Evolutionary conservation across 2,888 invertebrate genomes (phyloP).

Genomic region (Caenorhabditis becei): DNA sequence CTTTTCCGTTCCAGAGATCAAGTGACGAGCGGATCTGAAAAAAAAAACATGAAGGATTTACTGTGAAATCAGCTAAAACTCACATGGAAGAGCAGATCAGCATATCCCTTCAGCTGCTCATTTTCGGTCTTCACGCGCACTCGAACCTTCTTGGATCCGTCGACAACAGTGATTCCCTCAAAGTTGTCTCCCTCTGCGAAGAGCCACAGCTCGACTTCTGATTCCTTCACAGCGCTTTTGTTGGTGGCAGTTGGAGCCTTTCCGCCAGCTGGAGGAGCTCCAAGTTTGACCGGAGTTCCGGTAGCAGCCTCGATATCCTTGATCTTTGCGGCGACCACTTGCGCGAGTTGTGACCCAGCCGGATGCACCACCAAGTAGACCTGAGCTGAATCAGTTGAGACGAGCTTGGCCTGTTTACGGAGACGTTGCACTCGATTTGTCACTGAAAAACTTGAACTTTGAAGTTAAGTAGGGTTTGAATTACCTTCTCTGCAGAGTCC

Average conservation of each 20-base stretch:
- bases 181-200: conserved; percentile 56
- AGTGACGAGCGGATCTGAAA: conserved; percentile 68
- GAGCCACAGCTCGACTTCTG: conserved; percentile 71
- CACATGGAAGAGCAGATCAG: conserved; percentile 59
- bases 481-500: conserved; percentile 91
- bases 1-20: conserved; percentile 65
- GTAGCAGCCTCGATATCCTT: conserved; percentile 60
- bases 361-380: conserved; percentile 70
- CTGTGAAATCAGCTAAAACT: background rate
- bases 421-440: conserved; percentile 96
- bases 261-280: conserved; percentile 50
- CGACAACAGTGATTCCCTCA: conserved; percentile 55
- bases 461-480: background rate
- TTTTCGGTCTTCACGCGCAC: conserved; percentile 49
- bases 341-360: conserved; percentile 62
- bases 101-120: conserved; percentile 41
- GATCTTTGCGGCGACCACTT: conserved; percentile 59
- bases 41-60: background rate
- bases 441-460: conserved; percentile 83
- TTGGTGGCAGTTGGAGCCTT: conserved; percentile 63
- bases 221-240: conserved; percentile 72
- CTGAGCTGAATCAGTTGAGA: conserved; percentile 72
- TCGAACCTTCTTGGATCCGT: conserved; percentile 54
- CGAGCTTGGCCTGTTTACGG: conserved; percentile 86
- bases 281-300: conserved; percentile 67